These are phyloP conservation scores for Zaprionus camerounensis DNA, from an alignment of 1,140 invertebrate genomes.

Conservation along the genomic window DNA sequence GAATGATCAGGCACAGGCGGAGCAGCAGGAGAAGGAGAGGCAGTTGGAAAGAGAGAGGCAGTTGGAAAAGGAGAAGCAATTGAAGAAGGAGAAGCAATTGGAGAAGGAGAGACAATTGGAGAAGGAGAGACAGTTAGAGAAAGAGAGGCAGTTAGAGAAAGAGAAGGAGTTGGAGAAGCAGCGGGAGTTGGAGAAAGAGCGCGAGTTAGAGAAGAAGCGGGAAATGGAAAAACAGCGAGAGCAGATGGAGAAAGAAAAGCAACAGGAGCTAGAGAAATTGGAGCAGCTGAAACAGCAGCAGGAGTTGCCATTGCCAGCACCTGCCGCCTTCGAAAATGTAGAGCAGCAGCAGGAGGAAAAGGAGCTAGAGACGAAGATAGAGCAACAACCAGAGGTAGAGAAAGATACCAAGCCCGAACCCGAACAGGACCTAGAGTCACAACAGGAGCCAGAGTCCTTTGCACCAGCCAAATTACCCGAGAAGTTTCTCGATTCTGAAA, in stretches of 20 bases:
- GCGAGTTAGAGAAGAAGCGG: no score
- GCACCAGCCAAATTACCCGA: not conserved
- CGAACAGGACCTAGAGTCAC: not conserved
- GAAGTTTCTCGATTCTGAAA: slow-evolving; percentile 30
- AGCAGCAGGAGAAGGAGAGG: slow-evolving; percentile 1
- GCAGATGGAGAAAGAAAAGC: not conserved
- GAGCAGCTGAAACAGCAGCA: not conserved
- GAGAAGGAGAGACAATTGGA: not conserved
- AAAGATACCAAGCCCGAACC: not conserved
- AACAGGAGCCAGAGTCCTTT: slow-evolving; percentile 6
- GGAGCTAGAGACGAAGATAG: not conserved
- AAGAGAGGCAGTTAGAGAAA: not conserved
- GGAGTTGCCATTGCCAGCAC: slow-evolving; percentile 58
- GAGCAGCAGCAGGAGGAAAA: slow-evolving; percentile 46
- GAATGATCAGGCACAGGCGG: slow-evolving; percentile 13
- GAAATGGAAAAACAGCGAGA: not conserved
- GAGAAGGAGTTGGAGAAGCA: no score
- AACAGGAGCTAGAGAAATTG: slow-evolving; percentile 3
- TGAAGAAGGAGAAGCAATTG: not conserved
- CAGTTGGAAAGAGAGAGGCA: not conserved
- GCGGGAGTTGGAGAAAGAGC: no score
- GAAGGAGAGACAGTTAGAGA: not conserved
- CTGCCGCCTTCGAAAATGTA: slow-evolving; percentile 85
- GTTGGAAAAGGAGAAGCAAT: not conserved
- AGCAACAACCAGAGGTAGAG: not conserved